Evolutionary conservation across 2,888 invertebrate genomes (phyloP).

Genomic region (Agriotes lineatus): DNA sequence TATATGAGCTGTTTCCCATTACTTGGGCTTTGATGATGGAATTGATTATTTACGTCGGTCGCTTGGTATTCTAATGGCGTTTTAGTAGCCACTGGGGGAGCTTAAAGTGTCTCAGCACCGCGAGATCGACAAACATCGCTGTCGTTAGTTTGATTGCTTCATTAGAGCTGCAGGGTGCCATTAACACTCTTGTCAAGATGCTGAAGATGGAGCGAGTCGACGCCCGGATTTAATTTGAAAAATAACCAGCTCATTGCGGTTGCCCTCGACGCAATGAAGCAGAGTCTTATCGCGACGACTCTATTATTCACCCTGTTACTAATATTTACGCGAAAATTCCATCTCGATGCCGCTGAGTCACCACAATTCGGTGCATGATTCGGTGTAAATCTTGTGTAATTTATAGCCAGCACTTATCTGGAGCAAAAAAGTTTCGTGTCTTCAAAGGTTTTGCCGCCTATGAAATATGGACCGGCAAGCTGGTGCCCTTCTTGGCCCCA

Average conservation of each 20-base stretch:
- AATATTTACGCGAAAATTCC: background rate
- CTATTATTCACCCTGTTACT: slow-evolving; percentile 2
- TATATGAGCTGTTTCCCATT: slow-evolving; percentile 21
- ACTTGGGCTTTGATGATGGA: slow-evolving; percentile 18
- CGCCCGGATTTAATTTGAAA: no score
- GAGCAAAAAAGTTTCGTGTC: background rate
- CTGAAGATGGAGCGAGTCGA: no score
- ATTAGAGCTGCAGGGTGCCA: no score
- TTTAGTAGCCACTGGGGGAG: slow-evolving; percentile 7
- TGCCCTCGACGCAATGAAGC: no score
- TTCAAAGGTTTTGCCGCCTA: background rate
- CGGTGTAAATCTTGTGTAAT: background rate
- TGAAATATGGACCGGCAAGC: background rate
- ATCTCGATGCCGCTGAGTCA: background rate
- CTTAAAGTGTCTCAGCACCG: slow-evolving; percentile 4
- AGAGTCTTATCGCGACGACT: background rate
- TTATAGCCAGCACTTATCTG: background rate
- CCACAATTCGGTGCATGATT: no score
- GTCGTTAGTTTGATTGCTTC: slow-evolving; percentile 6
- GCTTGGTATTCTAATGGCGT: slow-evolving; percentile 10
- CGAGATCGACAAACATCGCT: background rate
- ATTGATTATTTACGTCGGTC: slow-evolving; percentile 10
- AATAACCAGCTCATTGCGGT: no score
- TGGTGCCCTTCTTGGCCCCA: background rate
- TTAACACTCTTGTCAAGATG: no score